Percentiles rank a stretch among this genome's conserved stretches.
phyloP scores from a whole-genome alignment of 2,113 vertebrate species.

The Cisticola juncidis region DNA sequence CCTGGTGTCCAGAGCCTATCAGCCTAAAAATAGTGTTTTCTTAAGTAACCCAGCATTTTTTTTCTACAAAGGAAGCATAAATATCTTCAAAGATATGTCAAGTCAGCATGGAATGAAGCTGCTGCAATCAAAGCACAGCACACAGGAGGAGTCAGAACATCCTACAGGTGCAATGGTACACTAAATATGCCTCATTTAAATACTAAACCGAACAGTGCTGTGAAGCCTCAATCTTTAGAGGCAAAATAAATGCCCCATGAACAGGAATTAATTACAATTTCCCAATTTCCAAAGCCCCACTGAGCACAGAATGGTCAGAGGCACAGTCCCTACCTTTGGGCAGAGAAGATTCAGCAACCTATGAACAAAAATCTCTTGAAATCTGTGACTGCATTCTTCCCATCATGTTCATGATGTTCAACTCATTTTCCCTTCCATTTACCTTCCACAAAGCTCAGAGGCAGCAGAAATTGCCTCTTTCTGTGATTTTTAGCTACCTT shows the following conservation, averaged over 20 bases:
- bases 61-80: neutral
- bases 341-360: neutral
- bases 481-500: neutral
- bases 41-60: neutral
- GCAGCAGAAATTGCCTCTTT: neutral
- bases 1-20: neutral
- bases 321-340: neutral
- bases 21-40: neutral
- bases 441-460: neutral
- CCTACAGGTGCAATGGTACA: neutral
- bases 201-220: neutral
- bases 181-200: neutral
- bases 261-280: neutral
- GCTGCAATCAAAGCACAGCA: neutral
- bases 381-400: neutral
- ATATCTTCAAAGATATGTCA: neutral
- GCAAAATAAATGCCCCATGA: neutral
- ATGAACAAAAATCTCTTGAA: neutral
- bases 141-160: neutral
- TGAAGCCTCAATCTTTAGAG: neutral
- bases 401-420: neutral
- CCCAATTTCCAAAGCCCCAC: neutral
- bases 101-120: neutral
- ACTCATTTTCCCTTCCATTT: slow-evolving; percentile 17
- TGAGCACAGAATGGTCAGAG: neutral